Base-by-base conservation (phyloP, 2,797 vertebrate genomes). In the Sarcoramphus papa region DNA sequence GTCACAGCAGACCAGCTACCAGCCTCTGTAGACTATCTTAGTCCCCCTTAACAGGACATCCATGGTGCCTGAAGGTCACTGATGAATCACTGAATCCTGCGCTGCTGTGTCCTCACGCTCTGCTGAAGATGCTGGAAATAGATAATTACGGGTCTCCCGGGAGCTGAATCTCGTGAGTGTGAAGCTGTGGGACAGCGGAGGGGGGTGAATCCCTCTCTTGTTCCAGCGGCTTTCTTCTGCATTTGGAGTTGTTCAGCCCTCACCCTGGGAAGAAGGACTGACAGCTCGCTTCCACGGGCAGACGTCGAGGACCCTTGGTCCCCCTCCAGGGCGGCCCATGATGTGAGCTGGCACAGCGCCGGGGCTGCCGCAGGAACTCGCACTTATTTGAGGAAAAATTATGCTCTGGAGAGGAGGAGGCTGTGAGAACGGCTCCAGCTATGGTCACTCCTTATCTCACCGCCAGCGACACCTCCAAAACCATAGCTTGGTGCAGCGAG, bases 371-470 rank as follows among this genome's bases (percentile, higher is more conserved):
- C 43, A 10, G 87, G 65, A 90, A 37, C 15, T 73, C 0, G 0
- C 0, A 6, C 3, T 81, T 27, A 10, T 40, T 12, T 3, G 41
- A 69, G 82, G 53, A 14, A 81, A 83, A 88, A 81, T 35, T 6
- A 5, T 25, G 73, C 47, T 90, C 60, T 7, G 51, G 23, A 31
- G n/a, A 51, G 53, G n/a, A 91, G 43, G 41, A 83, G 45, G 51
- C 23, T 60, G 64, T 18, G 56, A 86, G 89, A 90, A 69, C 0
- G 4, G 72, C 70, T 85, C 65, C 90, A 88, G 83, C 47, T 45
- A 30, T 0, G 2, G 12, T 56, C 0, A 0, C 60, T 77, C 85
- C 62, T 84, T n/a, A 9, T 40, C 75, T 77, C 1, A 1, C 72
- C 2, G 3, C 41, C 41, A 43, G 74, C 0, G 0, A 60, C 59